Conservation (phyloP, 2,797 vertebrate genomes). For the Mionectes olivaceus region DNA sequence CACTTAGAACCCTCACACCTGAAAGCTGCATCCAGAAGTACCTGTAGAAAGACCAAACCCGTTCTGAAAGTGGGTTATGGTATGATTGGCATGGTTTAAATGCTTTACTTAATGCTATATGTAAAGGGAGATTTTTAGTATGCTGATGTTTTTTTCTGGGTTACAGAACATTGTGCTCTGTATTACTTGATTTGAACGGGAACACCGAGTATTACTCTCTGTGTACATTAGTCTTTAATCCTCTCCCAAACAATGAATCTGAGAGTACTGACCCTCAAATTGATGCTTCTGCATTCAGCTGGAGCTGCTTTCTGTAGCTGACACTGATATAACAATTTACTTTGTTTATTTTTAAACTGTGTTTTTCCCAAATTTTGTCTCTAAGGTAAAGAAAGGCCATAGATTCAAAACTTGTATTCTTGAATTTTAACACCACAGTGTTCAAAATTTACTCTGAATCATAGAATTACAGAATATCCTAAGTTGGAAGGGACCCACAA, state of each 20-base stretch:
- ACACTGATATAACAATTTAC: neutral
- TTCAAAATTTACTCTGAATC: neutral
- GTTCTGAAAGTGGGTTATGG: rapidly evolving
- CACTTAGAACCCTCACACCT: neutral
- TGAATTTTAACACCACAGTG: neutral
- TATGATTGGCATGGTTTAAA: neutral
- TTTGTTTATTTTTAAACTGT: neutral
- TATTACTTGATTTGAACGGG: neutral
- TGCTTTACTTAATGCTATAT: neutral
- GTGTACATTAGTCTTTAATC: neutral
- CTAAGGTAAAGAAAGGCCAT: neutral
- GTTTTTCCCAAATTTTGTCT: neutral
- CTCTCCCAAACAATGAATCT: neutral
- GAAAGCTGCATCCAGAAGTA: neutral
- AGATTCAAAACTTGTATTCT: neutral
- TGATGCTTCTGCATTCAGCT: neutral
- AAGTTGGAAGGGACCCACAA: neutral
- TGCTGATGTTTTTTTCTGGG: neutral
- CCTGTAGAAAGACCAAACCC: rapidly evolving
- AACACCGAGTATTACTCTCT: neutral
- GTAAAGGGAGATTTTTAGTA: neutral
- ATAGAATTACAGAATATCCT: neutral
- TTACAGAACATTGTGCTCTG: rapidly evolving
- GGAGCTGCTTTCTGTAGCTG: neutral
- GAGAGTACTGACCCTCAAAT: neutral